Base-by-base conservation (phyloP, 1,140 invertebrate genomes). In the Drosophila ambigua region DNA sequence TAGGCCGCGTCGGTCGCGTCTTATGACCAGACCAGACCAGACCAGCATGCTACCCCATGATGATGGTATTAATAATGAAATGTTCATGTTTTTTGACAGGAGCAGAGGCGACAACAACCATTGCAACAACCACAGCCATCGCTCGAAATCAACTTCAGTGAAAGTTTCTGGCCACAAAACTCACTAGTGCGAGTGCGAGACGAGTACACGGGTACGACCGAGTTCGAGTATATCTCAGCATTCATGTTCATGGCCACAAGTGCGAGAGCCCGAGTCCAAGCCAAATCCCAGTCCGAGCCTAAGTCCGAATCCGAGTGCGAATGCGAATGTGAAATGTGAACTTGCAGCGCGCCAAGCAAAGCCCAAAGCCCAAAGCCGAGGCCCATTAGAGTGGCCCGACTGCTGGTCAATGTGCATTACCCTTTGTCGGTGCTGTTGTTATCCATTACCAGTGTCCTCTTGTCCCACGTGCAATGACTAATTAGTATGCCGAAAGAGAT, bases 41-140 rank as follows among this genome's bases (percentile, higher is more conserved):
- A 58, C 52, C 24, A 13, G 51, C 20, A 39, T 39, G 35, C 9
- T 11, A 13, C 9, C 35, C 67, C 55, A 57, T 48, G 64, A 57
- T 81, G 78, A 74, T 76, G 82, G 77, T 64, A 76, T 87, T 85
- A 73, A 88, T 83, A 75, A 88, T 88, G 78, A 88, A 88, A 81
- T 82, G 74, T 64, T 41, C 76, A 72, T 77, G 81, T 74, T 81
- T 87, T 87, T 87, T 88, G 82, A 85, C 78, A 88, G 82, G 82
- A 87, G 78, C 78, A 77, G 62, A 76, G 54, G 55, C 62, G 57
- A 58, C 57, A 20, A 49, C 43, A 28, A 28, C n/a, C 57, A 50
- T n/a, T n/a, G 39, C 49, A n/a, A 13, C 45, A 58, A 50, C 45
- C 13, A 62, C 68, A 51, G 66, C 44, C 55, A 53, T 67, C 64